Base-by-base conservation (phyloP, 2,113 vertebrate genomes). In the Bettongia penicillata region DNA sequence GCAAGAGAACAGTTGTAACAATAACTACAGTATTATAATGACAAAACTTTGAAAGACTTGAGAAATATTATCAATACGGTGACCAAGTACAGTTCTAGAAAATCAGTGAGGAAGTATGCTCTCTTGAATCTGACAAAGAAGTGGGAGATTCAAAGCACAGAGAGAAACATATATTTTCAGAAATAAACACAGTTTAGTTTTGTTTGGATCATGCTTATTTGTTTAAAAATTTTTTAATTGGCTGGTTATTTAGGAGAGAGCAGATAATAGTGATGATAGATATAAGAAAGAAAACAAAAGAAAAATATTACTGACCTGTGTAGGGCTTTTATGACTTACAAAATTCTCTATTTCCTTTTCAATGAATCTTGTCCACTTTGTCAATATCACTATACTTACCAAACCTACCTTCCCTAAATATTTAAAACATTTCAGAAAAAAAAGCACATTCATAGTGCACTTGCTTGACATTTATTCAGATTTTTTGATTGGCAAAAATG, bases 381-480 rank as follows among this genome's bases (percentile, higher is more conserved):
- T 43, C 16, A 84, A 8, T 84, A 43, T 84, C 16, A 84, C 37
- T 84, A 16, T 84, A 43, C 7, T 84, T 84, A 23, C 43, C 68
- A 84, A n/a, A 8, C 5, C 16, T 84, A 61, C 51, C n/a, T 96
- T 94, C 97, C 95, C n/a, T 96, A 93, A 50, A 93, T 95, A 96
- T 96, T 96, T 96, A 96, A 90, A 97, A 95, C 93, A 96, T 91
- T 98, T 97, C 91, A 95, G 47, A 77, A 97, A 84, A 84, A 53
- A 37, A 97, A 92, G 93, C 53, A 95, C 90, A 97, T 97, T 97
- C 94, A 97, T 52, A 92, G 48, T 96, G 47, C 53, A 97, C 91
- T 97, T 95, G 61, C 93, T 97, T 97, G 96, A 97, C 95, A 97
- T 96, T 97, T 97, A 98, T 97, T 98, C 92, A 96, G 37, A 96